A percentile compares a stretch with the other conserved stretches of the same genome.
Evolutionary conservation across 2,797 vertebrate genomes (phyloP).

Genomic region (Sebastes minor): DNA sequence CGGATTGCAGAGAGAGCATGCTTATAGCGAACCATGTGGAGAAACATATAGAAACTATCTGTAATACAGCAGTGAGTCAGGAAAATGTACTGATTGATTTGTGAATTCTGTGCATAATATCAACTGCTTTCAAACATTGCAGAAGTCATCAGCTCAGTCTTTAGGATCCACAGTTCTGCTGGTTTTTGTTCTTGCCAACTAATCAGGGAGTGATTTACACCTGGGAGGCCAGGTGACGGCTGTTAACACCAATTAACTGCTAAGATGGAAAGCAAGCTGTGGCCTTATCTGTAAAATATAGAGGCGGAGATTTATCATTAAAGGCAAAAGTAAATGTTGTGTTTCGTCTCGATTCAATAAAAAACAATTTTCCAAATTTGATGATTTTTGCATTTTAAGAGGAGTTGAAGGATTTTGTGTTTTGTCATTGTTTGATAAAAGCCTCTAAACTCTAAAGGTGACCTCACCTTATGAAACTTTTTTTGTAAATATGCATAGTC

Average conservation of each 20-base stretch:
- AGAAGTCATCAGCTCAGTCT: not conserved
- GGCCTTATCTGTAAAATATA: not conserved
- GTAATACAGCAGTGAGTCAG: not conserved
- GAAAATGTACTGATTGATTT: not conserved
- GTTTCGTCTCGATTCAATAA: fast-evolving
- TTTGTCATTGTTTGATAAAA: not conserved
- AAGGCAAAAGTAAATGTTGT: not conserved
- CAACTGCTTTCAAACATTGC: not conserved
- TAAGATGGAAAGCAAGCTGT: constrained; percentile 6
- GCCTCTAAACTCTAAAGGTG: not conserved
- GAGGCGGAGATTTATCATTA: not conserved
- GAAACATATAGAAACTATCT: not conserved
- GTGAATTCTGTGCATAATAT: not conserved
- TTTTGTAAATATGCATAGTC: not conserved
- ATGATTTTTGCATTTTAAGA: too few relatives aligned
- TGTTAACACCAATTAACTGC: constrained; percentile 41
- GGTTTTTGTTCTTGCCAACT: constrained; percentile 20
- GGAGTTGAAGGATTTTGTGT: not conserved
- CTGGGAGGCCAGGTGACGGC: constrained; percentile 17
- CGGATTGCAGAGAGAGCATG: not conserved
- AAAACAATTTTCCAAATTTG: not conserved
- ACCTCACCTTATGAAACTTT: not conserved
- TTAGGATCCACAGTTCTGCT: constrained; percentile 14
- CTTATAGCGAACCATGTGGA: not conserved
- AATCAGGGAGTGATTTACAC: constrained; percentile 29